Percentiles rank a stretch among this genome's conserved stretches.
Evolutionary conservation across 1,140 invertebrate genomes (phyloP).

Genomic region (Halesus radiatus): DNA sequence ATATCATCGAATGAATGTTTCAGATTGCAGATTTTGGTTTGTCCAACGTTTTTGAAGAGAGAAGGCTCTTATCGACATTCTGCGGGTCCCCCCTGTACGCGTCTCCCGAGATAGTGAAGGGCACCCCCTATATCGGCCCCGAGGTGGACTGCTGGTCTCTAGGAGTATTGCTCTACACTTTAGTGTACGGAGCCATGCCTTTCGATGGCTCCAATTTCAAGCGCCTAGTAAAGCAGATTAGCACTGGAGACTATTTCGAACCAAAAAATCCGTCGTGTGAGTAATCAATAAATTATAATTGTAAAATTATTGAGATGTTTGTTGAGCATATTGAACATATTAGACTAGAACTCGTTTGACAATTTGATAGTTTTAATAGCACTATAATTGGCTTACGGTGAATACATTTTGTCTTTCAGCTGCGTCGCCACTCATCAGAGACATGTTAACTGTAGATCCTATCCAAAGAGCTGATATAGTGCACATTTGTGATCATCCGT

Average conservation of each 20-base stretch:
- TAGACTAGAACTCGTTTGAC: too few species aligned
- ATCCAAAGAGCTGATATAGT: slow-evolving; percentile 90
- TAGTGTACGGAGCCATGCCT: slow-evolving; percentile 99
- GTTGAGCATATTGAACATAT: neutral
- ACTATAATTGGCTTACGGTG: slow-evolving; percentile 51
- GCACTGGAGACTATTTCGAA: slow-evolving; percentile 96
- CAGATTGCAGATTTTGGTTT: slow-evolving; percentile 99
- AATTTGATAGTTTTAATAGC: too few species aligned
- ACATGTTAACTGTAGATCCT: slow-evolving; percentile 94
- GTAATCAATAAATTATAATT: slow-evolving; percentile 60
- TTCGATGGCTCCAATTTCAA: slow-evolving; percentile 99
- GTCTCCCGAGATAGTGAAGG: slow-evolving; percentile 98
- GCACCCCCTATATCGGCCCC: slow-evolving; percentile 97
- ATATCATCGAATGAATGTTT: slow-evolving; percentile 27
- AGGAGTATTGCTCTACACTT: slow-evolving; percentile 96
- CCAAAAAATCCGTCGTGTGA: slow-evolving; percentile 93
- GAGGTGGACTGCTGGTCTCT: slow-evolving; percentile 96
- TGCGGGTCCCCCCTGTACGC: slow-evolving; percentile 98
- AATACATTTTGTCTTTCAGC: slow-evolving; percentile 72
- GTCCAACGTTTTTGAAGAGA: slow-evolving; percentile 97
- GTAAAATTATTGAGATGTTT: neutral
- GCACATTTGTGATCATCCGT: slow-evolving; percentile 94
- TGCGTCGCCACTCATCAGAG: slow-evolving; percentile 93
- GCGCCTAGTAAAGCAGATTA: slow-evolving; percentile 96
- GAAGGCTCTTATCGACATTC: slow-evolving; percentile 91